phyloP scores from a whole-genome alignment of 2,797 vertebrate species.

The Ctenopoma kingsleyae region DNA sequence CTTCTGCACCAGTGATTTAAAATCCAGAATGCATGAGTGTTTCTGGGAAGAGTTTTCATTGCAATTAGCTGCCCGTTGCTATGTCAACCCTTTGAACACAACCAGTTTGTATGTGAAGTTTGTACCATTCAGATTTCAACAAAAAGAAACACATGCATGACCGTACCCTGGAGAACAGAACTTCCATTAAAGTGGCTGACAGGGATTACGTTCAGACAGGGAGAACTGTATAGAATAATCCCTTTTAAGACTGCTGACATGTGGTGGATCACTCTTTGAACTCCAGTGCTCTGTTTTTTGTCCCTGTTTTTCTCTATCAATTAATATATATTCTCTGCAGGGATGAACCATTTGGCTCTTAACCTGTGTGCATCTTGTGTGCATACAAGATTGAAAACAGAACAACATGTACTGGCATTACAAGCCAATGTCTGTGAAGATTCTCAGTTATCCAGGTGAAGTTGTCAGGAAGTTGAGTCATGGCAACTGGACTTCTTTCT shows the following conservation, averaged over 20 bases:
- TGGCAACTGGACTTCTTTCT: too few relatives aligned
- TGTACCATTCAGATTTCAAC: neutral
- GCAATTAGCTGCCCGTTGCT: conserved; percentile 1
- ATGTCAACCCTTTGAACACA: neutral
- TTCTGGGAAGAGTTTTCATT: conserved; percentile 1
- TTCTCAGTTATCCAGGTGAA: too few relatives aligned
- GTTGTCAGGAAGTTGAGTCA: too few relatives aligned
- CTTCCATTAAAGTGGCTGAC: neutral
- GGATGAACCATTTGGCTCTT: too few relatives aligned
- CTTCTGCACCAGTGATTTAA: conserved; percentile 10
- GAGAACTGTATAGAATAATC: neutral
- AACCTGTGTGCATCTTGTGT: too few relatives aligned
- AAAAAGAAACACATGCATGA: neutral
- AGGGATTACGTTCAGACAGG: conserved; percentile 1
- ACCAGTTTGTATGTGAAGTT: neutral
- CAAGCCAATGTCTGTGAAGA: too few relatives aligned
- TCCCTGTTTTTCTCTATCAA: neutral
- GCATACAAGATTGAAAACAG: too few relatives aligned
- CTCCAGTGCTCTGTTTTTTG: neutral
- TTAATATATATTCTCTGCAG: too few relatives aligned
- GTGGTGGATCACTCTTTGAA: neutral
- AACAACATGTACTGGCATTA: too few relatives aligned
- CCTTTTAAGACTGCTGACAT: neutral
- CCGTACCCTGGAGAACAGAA: neutral
- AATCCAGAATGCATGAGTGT: conserved; percentile 10